Percentiles rank a stretch among this genome's conserved stretches.
These are phyloP conservation scores for Pavo muticus DNA, from an alignment of 2,113 vertebrate genomes.

Conservation along the genomic window DNA sequence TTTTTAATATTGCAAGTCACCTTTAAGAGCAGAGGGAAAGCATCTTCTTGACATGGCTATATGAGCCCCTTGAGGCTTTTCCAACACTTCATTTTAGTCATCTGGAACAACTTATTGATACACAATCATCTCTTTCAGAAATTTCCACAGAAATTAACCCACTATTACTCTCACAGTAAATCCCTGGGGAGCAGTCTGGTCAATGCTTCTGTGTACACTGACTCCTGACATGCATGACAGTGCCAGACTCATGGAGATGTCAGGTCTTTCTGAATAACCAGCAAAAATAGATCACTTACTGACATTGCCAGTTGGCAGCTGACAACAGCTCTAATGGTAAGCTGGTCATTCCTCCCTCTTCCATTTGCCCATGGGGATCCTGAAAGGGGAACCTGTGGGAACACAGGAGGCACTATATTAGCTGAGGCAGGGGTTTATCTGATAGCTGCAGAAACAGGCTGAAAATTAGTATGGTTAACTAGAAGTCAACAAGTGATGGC, in stretches of 20 bases:
- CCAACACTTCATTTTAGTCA: slow-evolving; percentile 42
- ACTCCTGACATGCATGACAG: neutral
- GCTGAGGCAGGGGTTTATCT: neutral
- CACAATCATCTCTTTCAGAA: slow-evolving; percentile 21
- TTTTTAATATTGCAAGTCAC: neutral
- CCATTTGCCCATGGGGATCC: neutral
- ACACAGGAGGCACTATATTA: neutral
- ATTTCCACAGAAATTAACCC: slow-evolving; percentile 37
- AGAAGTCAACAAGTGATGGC: neutral
- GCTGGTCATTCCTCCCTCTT: neutral
- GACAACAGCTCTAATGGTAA: neutral
- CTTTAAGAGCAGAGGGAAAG: slow-evolving; percentile 5
- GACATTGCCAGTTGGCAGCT: neutral
- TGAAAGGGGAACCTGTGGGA: neutral
- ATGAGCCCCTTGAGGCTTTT: neutral
- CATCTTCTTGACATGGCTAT: neutral
- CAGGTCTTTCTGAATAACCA: slow-evolving; percentile 2
- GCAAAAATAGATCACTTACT: neutral
- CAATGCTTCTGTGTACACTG: neutral
- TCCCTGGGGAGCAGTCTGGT: neutral
- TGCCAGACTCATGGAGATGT: neutral
- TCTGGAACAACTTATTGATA: slow-evolving; percentile 50
- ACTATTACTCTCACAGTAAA: neutral
- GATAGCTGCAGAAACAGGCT: neutral
- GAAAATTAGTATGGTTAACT: neutral